Percentiles rank a stretch among this genome's conserved stretches.
These are phyloP conservation scores for Palloptera scutellata DNA, from an alignment of 2,888 invertebrate species.

Conservation along the genomic window DNA sequence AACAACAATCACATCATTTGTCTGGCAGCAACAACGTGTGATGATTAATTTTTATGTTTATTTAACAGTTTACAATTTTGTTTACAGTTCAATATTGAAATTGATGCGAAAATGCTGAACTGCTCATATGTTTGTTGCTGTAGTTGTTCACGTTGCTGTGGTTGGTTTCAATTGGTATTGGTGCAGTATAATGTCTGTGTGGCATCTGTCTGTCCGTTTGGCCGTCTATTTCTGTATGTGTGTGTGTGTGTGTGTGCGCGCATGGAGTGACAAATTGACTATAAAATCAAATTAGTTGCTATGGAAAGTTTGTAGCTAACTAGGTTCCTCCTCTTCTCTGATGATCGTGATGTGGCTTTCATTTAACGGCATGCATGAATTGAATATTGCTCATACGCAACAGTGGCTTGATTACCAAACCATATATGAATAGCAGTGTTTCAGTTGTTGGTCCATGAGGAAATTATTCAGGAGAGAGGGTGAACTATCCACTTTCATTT, in stretches of 20 bases:
- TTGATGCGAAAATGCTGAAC: neutral
- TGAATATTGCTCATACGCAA: too few species aligned
- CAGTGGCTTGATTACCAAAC: too few species aligned
- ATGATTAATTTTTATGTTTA: slow-evolving; percentile 1
- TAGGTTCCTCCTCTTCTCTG: too few species aligned
- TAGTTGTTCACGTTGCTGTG: neutral
- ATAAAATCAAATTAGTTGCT: too few species aligned
- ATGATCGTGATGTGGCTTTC: too few species aligned
- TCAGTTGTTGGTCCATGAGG: too few species aligned
- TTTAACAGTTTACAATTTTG: neutral
- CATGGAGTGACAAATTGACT: too few species aligned
- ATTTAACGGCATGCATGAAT: too few species aligned
- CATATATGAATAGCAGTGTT: too few species aligned
- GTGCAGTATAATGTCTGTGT: neutral
- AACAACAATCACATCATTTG: slow-evolving; percentile 17
- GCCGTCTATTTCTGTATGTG: slow-evolving; percentile 9
- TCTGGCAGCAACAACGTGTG: neutral
- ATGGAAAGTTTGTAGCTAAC: too few species aligned
- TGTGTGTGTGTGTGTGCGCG: slow-evolving; percentile 12
- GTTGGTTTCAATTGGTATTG: neutral
- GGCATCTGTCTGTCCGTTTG: neutral
- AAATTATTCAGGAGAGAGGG: too few species aligned
- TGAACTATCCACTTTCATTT: too few species aligned
- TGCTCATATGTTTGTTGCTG: neutral
- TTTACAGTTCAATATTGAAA: neutral